These are phyloP conservation scores for Athene cunicularia DNA, from an alignment of 2,113 vertebrate species.

Conservation along the genomic window DNA sequence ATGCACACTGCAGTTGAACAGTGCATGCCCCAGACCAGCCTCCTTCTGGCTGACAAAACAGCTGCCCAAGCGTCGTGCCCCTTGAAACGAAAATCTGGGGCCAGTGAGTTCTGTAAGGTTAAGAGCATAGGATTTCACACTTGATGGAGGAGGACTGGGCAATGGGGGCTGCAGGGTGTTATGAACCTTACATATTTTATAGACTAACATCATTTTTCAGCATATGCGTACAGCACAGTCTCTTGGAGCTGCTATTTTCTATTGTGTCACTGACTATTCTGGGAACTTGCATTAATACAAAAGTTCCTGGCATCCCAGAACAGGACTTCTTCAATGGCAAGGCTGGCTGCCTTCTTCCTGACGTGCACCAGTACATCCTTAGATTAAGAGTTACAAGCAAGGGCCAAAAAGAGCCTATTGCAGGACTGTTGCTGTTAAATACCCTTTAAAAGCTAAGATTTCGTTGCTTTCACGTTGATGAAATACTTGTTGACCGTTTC, in stretches of 20 bases:
- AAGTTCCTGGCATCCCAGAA: neutral
- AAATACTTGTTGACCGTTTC: neutral
- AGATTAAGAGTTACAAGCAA: neutral
- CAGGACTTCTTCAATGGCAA: neutral
- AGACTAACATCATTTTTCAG: neutral
- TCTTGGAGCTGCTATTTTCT: conserved; percentile 24
- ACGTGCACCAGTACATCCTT: neutral
- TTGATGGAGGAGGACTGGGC: neutral
- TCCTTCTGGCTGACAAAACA: neutral
- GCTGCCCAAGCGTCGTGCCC: neutral
- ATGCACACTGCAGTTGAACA: neutral
- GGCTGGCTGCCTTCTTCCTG: neutral
- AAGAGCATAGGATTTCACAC: neutral
- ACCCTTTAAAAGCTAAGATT: neutral
- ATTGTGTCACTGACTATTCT: conserved; percentile 37
- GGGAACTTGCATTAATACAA: neutral
- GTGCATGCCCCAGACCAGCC: no score
- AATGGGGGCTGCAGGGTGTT: neutral
- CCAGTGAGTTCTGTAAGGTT: neutral
- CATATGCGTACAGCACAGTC: neutral
- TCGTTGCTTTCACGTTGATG: neutral
- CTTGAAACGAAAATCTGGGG: neutral
- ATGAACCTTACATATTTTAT: neutral
- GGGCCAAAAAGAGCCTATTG: neutral
- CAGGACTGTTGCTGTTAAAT: neutral